Evolutionary conservation across 37 sponge, comb jelly and placozoan species (phyloP).

Genomic region (Ephydatia muelleri): DNA sequence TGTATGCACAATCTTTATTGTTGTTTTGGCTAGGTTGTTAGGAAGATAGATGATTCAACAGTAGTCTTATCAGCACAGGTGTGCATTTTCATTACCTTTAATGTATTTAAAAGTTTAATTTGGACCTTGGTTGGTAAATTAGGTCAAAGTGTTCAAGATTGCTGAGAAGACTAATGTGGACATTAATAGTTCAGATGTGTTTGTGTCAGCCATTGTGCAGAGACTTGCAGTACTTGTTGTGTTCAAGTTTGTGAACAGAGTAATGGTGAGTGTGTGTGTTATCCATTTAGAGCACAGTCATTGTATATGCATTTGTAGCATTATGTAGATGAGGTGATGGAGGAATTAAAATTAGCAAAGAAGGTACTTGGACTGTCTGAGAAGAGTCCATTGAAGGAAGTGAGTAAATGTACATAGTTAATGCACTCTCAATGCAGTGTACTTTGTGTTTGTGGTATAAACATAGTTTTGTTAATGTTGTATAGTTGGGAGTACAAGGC

Average conservation of each 20-base stretch:
- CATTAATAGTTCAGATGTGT: slow-evolving; percentile 23
- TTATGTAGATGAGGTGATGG: background rate
- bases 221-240: slow-evolving; percentile 31
- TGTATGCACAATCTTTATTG: too few species aligned
- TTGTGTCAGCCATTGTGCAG: slow-evolving; percentile 27
- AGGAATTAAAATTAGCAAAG: background rate
- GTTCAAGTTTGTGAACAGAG: slow-evolving; percentile 36
- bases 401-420: too few species aligned
- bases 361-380: background rate
- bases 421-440: too few species aligned
- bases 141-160: background rate
- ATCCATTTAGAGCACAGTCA: background rate
- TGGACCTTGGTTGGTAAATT: too few species aligned
- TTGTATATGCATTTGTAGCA: background rate
- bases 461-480: background rate
- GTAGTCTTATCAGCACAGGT: background rate
- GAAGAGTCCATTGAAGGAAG: background rate
- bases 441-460: background rate
- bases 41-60: background rate
- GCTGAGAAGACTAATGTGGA: background rate
- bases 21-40: background rate
- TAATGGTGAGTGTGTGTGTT: slow-evolving; percentile 5
- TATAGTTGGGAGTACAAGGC: background rate
- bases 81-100: background rate
- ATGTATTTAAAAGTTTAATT: too few species aligned